Percentiles rank a stretch among this genome's conserved stretches.
Evolutionary conservation across 1,140 invertebrate species (phyloP).

Genomic region (Eupristina koningsbergeri): DNA sequence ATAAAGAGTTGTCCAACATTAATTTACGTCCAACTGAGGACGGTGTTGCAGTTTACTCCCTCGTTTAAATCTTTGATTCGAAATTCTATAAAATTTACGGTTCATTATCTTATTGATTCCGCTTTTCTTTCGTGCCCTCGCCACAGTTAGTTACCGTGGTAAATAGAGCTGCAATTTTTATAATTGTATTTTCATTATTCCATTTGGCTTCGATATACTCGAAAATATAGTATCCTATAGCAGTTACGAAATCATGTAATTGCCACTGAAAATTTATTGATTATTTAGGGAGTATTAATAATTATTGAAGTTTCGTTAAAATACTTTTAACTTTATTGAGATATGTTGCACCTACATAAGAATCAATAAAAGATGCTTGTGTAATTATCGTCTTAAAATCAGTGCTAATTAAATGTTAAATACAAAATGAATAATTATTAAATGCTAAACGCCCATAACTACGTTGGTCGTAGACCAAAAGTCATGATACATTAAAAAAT

Average conservation of each 20-base stretch:
- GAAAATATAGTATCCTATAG: background rate
- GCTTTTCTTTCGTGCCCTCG: background rate
- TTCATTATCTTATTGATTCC: background rate
- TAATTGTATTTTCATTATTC: background rate
- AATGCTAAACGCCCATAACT: background rate
- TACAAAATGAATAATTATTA: background rate
- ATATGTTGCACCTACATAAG: background rate
- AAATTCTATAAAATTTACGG: background rate
- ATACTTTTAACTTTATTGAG: background rate
- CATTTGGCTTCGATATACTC: background rate
- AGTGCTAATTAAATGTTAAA: background rate
- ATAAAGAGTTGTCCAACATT: background rate
- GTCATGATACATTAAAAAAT: background rate
- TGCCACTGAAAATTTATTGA: background rate
- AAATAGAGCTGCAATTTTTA: background rate
- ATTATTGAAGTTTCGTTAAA: background rate
- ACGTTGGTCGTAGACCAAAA: background rate
- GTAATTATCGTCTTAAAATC: background rate
- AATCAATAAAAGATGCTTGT: background rate
- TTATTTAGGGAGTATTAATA: background rate
- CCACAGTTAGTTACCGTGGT: background rate
- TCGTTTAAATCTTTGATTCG: background rate
- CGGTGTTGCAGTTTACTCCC: background rate
- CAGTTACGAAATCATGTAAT: background rate
- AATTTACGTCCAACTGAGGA: background rate